Conservation (phyloP, 2,797 vertebrate genomes). For the Orestias chungarensis region DNA sequence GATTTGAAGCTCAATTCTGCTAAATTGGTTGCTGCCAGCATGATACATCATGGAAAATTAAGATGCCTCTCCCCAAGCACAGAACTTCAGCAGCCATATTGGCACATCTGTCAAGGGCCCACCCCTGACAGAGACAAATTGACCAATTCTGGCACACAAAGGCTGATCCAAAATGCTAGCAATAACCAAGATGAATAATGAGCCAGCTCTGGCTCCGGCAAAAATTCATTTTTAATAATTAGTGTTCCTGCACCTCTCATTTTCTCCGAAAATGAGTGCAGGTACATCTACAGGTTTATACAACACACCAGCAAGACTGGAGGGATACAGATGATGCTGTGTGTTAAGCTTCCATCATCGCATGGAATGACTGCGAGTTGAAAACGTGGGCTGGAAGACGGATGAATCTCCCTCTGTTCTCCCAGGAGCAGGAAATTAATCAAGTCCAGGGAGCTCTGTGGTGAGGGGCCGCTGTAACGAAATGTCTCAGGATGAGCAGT, state of each 20-base stretch:
- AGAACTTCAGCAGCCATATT: conserved; percentile 79
- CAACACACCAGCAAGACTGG: conserved; percentile 59
- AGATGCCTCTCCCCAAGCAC: conserved; percentile 76
- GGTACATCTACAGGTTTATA: conserved; percentile 71
- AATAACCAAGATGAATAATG: conserved; percentile 81
- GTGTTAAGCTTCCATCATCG: conserved; percentile 71
- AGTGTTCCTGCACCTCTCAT: conserved; percentile 73
- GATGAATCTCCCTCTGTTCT: conserved; percentile 59
- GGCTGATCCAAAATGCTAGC: conserved; percentile 79
- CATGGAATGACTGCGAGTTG: conserved; percentile 58
- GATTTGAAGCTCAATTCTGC: conserved; percentile 82
- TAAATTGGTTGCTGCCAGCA: conserved; percentile 84
- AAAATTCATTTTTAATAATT: conserved; percentile 84
- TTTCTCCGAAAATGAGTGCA: conserved; percentile 73
- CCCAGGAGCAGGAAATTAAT: conserved; percentile 63
- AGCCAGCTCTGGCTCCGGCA: conserved; percentile 61
- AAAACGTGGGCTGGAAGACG: conserved; percentile 59
- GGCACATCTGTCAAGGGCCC: conserved; percentile 83
- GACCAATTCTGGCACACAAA: conserved; percentile 75
- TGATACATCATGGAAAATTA: conserved; percentile 85
- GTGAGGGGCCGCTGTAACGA: conserved; percentile 28
- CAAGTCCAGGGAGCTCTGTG: conserved; percentile 56
- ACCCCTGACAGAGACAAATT: conserved; percentile 82
- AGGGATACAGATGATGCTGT: conserved; percentile 73
- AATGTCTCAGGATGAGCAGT: conserved; percentile 49